Evolutionary conservation across 2,797 vertebrate species (phyloP).

Genomic region (Perodicticus potto): DNA sequence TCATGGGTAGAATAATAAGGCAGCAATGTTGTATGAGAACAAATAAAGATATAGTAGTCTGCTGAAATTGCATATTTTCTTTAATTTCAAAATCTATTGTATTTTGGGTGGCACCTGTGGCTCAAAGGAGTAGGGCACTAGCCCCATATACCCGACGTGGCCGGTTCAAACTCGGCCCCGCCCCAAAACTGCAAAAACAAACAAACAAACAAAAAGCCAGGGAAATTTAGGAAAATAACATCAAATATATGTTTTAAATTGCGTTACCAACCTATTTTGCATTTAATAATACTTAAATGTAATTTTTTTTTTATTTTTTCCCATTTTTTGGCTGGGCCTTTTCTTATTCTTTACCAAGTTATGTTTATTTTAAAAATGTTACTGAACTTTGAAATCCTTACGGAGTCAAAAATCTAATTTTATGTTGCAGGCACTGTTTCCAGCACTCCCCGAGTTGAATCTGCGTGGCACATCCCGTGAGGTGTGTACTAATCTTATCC

Average conservation of each 20-base stretch:
- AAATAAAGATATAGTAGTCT: not conserved
- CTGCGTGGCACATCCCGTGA: not conserved
- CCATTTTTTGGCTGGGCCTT: not conserved
- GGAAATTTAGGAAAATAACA: not conserved
- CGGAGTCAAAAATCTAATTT: not conserved
- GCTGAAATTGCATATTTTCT: not conserved
- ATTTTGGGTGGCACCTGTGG: not conserved
- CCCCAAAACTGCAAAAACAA: too few species aligned
- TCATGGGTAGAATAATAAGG: not conserved
- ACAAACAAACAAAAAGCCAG: not conserved
- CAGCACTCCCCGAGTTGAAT: not conserved
- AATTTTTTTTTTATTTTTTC: not conserved
- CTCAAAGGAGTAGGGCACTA: too few species aligned
- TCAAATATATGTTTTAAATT: not conserved
- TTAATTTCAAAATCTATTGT: not conserved
- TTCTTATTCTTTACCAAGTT: not conserved
- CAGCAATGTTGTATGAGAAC: not conserved
- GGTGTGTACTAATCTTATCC: not conserved
- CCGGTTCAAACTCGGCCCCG: too few species aligned
- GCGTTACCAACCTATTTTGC: not conserved
- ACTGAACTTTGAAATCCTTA: not conserved
- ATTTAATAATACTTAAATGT: not conserved
- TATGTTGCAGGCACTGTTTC: not conserved
- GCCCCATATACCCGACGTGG: too few species aligned
- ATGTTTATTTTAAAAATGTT: not conserved